Conservation (phyloP, 2,797 vertebrate species). For the Sebastes iracundus region DNA sequence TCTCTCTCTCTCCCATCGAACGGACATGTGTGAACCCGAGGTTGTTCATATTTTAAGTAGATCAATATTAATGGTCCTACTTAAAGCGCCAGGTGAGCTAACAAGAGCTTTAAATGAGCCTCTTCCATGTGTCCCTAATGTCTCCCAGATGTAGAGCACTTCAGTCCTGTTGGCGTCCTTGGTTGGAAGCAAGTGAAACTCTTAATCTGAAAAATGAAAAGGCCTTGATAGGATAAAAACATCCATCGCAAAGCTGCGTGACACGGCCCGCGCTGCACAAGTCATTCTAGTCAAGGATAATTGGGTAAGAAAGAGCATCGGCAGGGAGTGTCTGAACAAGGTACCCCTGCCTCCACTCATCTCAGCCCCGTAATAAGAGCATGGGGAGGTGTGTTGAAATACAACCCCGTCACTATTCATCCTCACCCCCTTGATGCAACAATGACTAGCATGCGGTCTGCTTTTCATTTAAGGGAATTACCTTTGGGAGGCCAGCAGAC, state of each 20-base stretch:
- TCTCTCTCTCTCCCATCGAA: constrained; percentile 41
- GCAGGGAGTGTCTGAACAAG: constrained; percentile 73
- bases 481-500: constrained; percentile 78
- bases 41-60: constrained; percentile 70
- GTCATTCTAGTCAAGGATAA: constrained; percentile 73
- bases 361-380: constrained; percentile 50
- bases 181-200: constrained; percentile 52
- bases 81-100: constrained; percentile 80
- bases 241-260: constrained; percentile 59
- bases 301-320: constrained; percentile 66
- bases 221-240: constrained; percentile 71
- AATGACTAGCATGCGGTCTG: constrained; percentile 78
- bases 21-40: constrained; percentile 48
- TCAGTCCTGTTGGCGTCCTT: constrained; percentile 63
- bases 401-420: constrained; percentile 75
- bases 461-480: constrained; percentile 84
- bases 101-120: constrained; percentile 75
- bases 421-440: constrained; percentile 70
- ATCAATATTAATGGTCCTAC: constrained; percentile 74
- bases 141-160: constrained; percentile 73
- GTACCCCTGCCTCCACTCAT: constrained; percentile 66
- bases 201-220: constrained; percentile 74
- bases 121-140: constrained; percentile 76
- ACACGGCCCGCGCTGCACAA: constrained; percentile 64
- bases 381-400: constrained; percentile 72